A percentile compares a stretch with the other conserved stretches of the same genome.
Evolutionary conservation across 2,797 vertebrate species (phyloP).

Genomic region (Dermochelys coriacea): DNA sequence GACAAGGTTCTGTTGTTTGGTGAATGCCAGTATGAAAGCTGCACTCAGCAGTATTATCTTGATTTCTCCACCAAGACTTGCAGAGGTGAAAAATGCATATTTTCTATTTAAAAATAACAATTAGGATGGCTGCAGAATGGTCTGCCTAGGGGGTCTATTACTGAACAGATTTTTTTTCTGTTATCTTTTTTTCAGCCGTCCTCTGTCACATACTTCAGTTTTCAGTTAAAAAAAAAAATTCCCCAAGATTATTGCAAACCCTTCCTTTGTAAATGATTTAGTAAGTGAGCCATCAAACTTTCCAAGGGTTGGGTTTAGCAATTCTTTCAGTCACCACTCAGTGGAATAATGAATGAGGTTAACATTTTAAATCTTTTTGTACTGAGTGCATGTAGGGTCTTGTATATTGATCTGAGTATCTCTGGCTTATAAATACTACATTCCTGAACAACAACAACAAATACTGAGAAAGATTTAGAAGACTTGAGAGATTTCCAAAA

Average conservation of each 20-base stretch:
- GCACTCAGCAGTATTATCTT: slow-evolving; percentile 94
- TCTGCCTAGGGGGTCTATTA: slow-evolving; percentile 29
- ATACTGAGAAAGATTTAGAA: slow-evolving; percentile 16
- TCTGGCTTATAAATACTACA: slow-evolving; percentile 18
- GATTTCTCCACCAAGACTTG: slow-evolving; percentile 87
- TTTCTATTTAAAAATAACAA: not conserved
- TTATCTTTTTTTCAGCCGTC: not conserved
- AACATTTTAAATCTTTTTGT: slow-evolving; percentile 48
- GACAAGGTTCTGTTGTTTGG: slow-evolving; percentile 92
- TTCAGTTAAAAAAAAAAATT: slow-evolving; percentile 46
- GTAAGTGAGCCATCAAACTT: slow-evolving; percentile 51
- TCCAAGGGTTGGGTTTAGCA: slow-evolving; percentile 64
- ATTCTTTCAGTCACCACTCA: slow-evolving; percentile 61
- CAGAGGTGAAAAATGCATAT: slow-evolving; percentile 83
- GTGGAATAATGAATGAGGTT: slow-evolving; percentile 60
- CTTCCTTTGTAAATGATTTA: slow-evolving; percentile 63
- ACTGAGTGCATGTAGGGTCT: slow-evolving; percentile 26
- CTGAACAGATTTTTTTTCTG: not conserved
- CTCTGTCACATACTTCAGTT: slow-evolving; percentile 37
- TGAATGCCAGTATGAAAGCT: slow-evolving; percentile 92
- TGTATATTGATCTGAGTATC: slow-evolving; percentile 45
- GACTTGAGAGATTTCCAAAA: not conserved
- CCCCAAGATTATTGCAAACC: slow-evolving; percentile 62
- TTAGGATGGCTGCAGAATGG: not conserved
- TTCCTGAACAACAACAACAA: slow-evolving; percentile 19